Evolutionary conservation across 64 coral and sea anemone species (phyloP).

Genomic region (Porites lutea): DNA sequence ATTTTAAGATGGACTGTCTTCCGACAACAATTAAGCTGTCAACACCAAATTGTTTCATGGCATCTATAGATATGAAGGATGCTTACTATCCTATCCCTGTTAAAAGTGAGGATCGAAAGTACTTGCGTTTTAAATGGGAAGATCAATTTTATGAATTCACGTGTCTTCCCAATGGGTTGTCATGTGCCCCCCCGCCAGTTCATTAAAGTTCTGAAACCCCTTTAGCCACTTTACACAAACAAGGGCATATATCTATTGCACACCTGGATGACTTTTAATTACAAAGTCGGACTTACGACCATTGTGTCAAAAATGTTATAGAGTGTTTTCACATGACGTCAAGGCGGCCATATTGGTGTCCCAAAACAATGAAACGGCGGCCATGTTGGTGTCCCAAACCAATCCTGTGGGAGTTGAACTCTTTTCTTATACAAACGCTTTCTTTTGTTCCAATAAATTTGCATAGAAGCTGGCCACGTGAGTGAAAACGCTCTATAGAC

Average conservation of each 20-base stretch:
- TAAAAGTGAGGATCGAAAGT: constrained; percentile 6
- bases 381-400: too few relatives aligned
- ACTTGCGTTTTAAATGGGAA: constrained; percentile 10
- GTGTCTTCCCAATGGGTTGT: neutral
- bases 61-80: constrained; percentile 38
- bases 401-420: too few relatives aligned
- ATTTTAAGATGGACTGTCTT: constrained; percentile 44
- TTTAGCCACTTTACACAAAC: constrained; percentile 26
- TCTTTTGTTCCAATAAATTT: too few relatives aligned
- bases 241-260: constrained; percentile 35
- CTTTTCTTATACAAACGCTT: too few relatives aligned
- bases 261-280: constrained; percentile 4
- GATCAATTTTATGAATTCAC: neutral
- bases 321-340: too few relatives aligned
- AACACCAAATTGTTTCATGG: constrained; percentile 33
- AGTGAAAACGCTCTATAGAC: too few relatives aligned
- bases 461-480: too few relatives aligned
- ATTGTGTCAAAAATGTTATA: constrained; percentile 45
- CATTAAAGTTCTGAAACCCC: constrained; percentile 7
- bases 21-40: constrained; percentile 5
- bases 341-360: too few relatives aligned
- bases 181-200: neutral
- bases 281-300: neutral
- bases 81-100: constrained; percentile 18
- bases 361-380: too few relatives aligned